A percentile compares a stretch with the other conserved stretches of the same genome.
These are phyloP conservation scores for Germaria angustata DNA, from an alignment of 2,888 invertebrate species.

Conservation along the genomic window DNA sequence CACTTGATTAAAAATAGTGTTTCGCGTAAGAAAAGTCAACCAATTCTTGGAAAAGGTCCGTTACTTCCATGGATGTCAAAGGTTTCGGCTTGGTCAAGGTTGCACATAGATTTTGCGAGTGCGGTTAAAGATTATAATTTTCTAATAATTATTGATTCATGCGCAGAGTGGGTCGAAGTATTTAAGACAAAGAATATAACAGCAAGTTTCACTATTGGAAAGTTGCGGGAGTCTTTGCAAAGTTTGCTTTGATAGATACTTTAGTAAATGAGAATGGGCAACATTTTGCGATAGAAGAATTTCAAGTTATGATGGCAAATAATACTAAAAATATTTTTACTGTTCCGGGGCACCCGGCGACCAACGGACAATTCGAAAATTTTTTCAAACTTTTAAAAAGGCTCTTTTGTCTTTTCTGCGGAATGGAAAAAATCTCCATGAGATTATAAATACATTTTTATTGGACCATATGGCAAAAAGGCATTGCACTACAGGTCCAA, in stretches of 20 bases:
- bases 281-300: slow-evolving; percentile 25
- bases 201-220: background rate
- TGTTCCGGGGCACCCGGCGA: background rate
- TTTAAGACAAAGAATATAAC: background rate
- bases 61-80: slow-evolving; percentile 57
- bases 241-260: background rate
- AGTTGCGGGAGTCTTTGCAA: background rate
- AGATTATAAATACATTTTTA: no score
- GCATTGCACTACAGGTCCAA: no score
- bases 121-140: background rate
- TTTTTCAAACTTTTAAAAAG: background rate
- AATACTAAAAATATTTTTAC: background rate
- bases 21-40: slow-evolving; percentile 45
- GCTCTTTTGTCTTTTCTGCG: background rate
- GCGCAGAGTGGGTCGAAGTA: background rate
- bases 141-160: background rate
- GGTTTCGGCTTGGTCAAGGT: slow-evolving; percentile 14
- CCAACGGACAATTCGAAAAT: background rate
- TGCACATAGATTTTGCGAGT: background rate
- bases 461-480: no score
- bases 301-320: slow-evolving; percentile 3
- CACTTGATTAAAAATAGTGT: slow-evolving; percentile 36
- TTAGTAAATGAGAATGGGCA: background rate
- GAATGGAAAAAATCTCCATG: no score
- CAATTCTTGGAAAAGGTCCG: slow-evolving; percentile 53